phyloP scores from a whole-genome alignment of 2,888 invertebrate genomes.

The Drosophila paranaensis region DNA sequence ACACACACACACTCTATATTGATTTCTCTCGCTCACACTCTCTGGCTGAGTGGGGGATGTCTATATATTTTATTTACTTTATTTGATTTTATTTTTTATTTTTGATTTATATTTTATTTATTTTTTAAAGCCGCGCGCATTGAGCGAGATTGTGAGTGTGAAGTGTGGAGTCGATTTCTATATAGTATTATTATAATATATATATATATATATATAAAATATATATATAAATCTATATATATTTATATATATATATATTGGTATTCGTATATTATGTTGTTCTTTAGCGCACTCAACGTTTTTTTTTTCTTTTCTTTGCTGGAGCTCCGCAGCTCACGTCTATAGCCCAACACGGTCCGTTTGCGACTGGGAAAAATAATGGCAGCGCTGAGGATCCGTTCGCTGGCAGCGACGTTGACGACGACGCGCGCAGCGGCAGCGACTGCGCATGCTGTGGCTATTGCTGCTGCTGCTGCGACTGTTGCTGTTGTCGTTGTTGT shows the following conservation, averaged over 20 bases:
- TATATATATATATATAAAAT: conserved; percentile 10
- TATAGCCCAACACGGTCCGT: conserved; percentile 84
- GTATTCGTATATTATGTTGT: conserved; percentile 12
- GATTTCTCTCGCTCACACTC: conserved; percentile 19
- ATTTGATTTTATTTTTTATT: background rate
- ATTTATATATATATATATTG: conserved; percentile 2
- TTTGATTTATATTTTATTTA: conserved; percentile 12
- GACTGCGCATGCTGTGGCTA: conserved; percentile 14
- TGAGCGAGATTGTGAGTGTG: conserved; percentile 42
- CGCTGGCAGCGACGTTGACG: conserved; percentile 34
- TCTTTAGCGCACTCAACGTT: conserved; percentile 27
- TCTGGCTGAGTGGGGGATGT: conserved; percentile 8
- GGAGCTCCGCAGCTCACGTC: conserved; percentile 80
- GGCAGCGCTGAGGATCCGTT: conserved; percentile 71
- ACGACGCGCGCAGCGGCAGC: conserved; percentile 28
- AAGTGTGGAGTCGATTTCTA: conserved; percentile 33
- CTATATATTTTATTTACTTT: conserved; percentile 14
- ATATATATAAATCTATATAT: conserved; percentile 17
- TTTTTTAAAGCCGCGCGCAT: conserved; percentile 39
- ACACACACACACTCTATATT: conserved; percentile 29
- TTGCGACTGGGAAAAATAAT: conserved; percentile 82
- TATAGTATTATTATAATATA: conserved; percentile 30
- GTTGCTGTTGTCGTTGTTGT: conserved; percentile 17
- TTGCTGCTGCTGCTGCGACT: background rate
- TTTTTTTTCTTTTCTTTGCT: conserved; percentile 19